Percentiles rank a stretch among this genome's conserved stretches.
Conservation (phyloP, 92 coral and sea anemone genomes). For the Meandrina meandrites region DNA sequence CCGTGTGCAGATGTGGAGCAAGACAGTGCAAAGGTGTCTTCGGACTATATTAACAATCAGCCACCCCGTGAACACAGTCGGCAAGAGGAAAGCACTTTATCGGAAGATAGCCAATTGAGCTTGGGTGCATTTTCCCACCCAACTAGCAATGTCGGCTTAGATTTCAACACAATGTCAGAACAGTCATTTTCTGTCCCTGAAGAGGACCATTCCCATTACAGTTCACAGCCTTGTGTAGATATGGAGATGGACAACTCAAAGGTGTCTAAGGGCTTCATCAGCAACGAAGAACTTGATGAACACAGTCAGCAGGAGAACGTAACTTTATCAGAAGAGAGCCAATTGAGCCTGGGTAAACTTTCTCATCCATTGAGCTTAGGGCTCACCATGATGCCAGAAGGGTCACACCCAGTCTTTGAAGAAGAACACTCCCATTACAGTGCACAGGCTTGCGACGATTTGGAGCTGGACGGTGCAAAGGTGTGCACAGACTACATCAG, state of each 20-base stretch:
- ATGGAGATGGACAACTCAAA: neutral
- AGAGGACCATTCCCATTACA: neutral
- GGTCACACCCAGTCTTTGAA: neutral
- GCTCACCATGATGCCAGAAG: neutral
- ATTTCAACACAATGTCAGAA: neutral
- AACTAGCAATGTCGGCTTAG: neutral
- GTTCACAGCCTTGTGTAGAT: neutral
- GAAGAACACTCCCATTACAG: neutral
- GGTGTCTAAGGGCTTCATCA: neutral
- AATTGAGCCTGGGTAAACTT: neutral
- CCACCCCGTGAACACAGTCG: neutral
- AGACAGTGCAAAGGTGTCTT: neutral
- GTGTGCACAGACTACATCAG: neutral
- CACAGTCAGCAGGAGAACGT: neutral
- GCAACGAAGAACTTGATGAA: neutral
- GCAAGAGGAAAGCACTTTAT: neutral
- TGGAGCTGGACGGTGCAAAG: neutral
- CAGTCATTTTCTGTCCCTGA: no score
- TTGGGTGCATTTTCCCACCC: neutral
- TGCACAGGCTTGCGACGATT: neutral
- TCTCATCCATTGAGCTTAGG: neutral
- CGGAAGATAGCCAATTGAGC: neutral
- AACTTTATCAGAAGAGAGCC: neutral
- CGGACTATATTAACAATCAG: neutral
- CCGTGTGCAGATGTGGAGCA: neutral